Evolutionary conservation across 1,140 invertebrate genomes (phyloP).

Genomic region (Adelges cooleyi): DNA sequence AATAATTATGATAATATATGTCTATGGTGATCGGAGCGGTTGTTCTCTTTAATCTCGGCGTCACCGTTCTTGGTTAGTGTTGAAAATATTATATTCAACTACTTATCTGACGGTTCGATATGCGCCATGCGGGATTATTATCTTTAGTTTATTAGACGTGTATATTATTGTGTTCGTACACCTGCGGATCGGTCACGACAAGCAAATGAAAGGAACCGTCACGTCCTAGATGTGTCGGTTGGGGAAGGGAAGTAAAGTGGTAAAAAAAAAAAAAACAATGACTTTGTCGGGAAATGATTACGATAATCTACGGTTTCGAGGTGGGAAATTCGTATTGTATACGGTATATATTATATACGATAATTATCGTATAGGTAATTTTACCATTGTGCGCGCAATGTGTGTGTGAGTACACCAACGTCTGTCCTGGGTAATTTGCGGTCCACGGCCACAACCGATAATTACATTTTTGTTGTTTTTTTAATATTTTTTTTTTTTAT

Average conservation of each 20-base stretch:
- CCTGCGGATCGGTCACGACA: constrained; percentile 27
- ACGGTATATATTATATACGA: background rate
- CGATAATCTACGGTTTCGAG: constrained; percentile 6
- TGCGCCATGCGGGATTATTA: too few relatives aligned
- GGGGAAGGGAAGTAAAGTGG: background rate
- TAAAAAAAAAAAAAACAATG: constrained; percentile 1
- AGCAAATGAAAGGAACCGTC: constrained; percentile 7
- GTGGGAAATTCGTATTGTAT: constrained; percentile 21
- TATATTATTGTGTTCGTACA: too few relatives aligned
- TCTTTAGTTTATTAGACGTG: too few relatives aligned
- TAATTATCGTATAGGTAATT: constrained; percentile 14
- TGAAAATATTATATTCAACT: too few relatives aligned
- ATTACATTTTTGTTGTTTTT: constrained; percentile 12
- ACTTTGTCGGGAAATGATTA: constrained; percentile 18
- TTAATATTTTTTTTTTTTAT: background rate
- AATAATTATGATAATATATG: too few relatives aligned
- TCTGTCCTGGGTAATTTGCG: constrained; percentile 23
- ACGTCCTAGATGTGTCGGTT: background rate
- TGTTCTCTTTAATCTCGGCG: too few relatives aligned
- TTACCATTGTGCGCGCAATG: background rate
- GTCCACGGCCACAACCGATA: constrained; percentile 19
- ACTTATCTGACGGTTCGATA: too few relatives aligned
- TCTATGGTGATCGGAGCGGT: too few relatives aligned
- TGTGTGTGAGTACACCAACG: background rate
- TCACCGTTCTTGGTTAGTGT: too few relatives aligned